A percentile compares a stretch with the other conserved stretches of the same genome.
phyloP scores from a whole-genome alignment of 2,888 invertebrate species.

The Crocallis elinguaria region DNA sequence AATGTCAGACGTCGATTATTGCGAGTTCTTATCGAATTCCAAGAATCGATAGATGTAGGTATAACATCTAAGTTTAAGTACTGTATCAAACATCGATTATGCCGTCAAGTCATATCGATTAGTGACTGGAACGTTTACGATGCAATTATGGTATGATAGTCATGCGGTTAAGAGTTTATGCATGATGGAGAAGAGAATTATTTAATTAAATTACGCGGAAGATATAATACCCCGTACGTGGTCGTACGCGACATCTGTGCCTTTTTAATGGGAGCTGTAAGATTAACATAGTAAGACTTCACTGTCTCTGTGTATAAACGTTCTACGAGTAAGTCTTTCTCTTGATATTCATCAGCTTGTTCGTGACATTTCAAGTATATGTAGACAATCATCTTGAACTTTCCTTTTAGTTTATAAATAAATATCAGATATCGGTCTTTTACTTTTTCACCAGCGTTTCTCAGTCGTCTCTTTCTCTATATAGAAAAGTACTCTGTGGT shows the following conservation, averaged over 20 bases:
- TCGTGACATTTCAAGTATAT: too few relatives aligned
- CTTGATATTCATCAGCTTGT: not conserved
- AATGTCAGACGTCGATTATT: too few relatives aligned
- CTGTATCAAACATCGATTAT: not conserved
- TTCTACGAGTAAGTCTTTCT: too few relatives aligned
- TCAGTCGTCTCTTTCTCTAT: too few relatives aligned
- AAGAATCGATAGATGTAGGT: too few relatives aligned
- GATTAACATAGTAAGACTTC: not conserved
- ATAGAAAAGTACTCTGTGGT: too few relatives aligned
- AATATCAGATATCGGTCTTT: too few relatives aligned
- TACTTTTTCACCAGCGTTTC: too few relatives aligned
- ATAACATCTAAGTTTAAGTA: not conserved
- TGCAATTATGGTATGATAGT: slow-evolving; percentile 13
- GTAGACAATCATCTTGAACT: too few relatives aligned
- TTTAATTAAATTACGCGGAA: slow-evolving; percentile 13
- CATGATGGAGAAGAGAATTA: slow-evolving; percentile 12
- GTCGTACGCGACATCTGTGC: not conserved
- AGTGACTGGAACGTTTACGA: slow-evolving; percentile 15
- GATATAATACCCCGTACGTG: not conserved
- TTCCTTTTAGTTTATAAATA: too few relatives aligned
- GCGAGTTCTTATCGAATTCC: too few relatives aligned
- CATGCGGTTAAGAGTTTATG: slow-evolving; percentile 5
- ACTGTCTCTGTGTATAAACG: too few relatives aligned
- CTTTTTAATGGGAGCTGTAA: not conserved
- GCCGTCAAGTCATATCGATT: slow-evolving; percentile 14